phyloP scores from a whole-genome alignment of 2,888 invertebrate species.

The Hanleya hanleyi region DNA sequence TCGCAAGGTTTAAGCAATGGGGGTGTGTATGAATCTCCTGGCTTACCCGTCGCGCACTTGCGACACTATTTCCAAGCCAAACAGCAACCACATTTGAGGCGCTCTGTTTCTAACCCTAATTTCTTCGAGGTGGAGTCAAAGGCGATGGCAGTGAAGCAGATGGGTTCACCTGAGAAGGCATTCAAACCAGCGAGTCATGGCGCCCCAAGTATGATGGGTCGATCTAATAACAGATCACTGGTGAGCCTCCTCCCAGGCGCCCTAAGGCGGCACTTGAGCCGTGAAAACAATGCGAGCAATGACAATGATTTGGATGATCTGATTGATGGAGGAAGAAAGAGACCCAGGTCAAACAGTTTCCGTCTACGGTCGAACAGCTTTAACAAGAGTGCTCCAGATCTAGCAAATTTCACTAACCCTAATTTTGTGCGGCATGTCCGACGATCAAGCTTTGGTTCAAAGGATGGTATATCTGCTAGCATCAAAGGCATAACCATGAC shows the following conservation, averaged over 20 bases:
- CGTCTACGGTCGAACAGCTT: constrained; percentile 34
- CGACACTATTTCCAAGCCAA: neutral
- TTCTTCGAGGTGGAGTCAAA: constrained; percentile 58
- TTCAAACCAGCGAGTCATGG: neutral
- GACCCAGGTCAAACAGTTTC: constrained; percentile 15
- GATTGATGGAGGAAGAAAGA: constrained; percentile 11
- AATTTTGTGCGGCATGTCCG: neutral
- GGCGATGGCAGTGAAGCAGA: constrained; percentile 48
- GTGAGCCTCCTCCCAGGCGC: constrained; percentile 43
- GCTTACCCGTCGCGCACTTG: neutral
- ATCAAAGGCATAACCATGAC: constrained; percentile 57
- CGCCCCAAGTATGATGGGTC: neutral
- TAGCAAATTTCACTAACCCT: neutral
- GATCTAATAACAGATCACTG: constrained; percentile 38
- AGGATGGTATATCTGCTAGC: neutral
- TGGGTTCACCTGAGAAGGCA: constrained; percentile 36
- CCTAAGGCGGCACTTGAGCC: constrained; percentile 39
- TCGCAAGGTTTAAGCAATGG: too few relatives aligned
- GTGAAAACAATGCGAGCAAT: constrained; percentile 32
- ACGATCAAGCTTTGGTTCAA: neutral
- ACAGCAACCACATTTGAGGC: neutral
- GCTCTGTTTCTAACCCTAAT: constrained; percentile 63
- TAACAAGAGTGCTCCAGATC: constrained; percentile 36
- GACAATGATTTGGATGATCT: constrained; percentile 11
- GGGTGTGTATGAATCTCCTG: neutral